Evolutionary conservation across 2,888 invertebrate species (phyloP), one percentile per base, ranked within the genome.

Genomic region (Noctua janthe): DNA sequence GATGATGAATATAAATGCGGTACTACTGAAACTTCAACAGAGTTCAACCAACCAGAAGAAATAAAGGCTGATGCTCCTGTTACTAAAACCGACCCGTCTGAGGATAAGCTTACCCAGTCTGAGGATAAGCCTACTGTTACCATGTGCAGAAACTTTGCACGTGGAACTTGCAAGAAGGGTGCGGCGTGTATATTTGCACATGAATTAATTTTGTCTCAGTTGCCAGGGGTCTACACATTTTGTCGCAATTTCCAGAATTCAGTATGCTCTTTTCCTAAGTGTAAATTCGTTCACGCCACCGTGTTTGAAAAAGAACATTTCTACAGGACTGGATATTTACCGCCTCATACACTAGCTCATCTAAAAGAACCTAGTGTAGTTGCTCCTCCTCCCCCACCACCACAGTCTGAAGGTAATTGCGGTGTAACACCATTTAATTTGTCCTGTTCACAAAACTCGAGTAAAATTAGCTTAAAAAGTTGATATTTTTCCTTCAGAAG

Each of bases 261-360:
- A 0, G 88, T 89, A 0, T 96, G 96, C 70, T 93, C 87, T 0
- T 89, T 87, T 49, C 90, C 93, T 0, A 91, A 92, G 20, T 96
- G 96, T 82, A 94, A 91, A 83, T 96, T 93, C 84, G 95, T 95
- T 0, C 96, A 96, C 82, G 96, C 95, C 0, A 90, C 93, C 0
- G 94, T 96, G 0, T 95, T 95, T 83, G 95, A 96, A 76, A 95
- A 95, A 59, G 94, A 94, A 59, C 83, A 91, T 29, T 96, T 94
- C 74, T 95, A 92, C 62, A 87, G 95, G 17, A 94, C 95, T 0
- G 95, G 94, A 0, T 88, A 84, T 54, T 85, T 96, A 69, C 96
- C 96, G 0, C 91, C 93, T 0, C 94, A 95, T 74, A 87, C 93
- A 0, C 62, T 92, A 11, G 90, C 90, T 3, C 95, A 95, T 74